phyloP scores from a whole-genome alignment of 2,113 vertebrate species.

The Cyrtonyx montezumae region DNA sequence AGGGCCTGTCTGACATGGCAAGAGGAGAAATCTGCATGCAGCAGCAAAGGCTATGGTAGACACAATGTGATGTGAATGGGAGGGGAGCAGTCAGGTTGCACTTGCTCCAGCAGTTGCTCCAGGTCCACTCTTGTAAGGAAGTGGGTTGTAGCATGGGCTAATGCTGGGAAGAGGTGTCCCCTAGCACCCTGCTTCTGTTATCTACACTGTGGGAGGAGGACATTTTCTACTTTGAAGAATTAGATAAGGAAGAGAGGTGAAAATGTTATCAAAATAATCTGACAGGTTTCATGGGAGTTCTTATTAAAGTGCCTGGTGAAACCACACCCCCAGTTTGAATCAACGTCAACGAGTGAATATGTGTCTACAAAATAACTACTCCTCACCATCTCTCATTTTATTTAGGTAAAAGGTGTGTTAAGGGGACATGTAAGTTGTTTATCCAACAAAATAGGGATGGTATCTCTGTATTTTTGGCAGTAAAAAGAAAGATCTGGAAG shows the following conservation, averaged over 20 bases:
- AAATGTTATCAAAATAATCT: neutral
- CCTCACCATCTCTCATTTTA: neutral
- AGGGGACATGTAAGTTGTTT: neutral
- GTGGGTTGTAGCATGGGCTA: neutral
- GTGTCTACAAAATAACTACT: neutral
- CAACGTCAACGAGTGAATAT: neutral
- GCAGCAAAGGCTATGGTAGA: neutral
- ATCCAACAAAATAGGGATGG: neutral
- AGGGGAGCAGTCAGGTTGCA: neutral
- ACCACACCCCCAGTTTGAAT: neutral
- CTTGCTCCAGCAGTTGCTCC: neutral
- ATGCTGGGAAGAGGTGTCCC: neutral
- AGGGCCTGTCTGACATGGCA: neutral
- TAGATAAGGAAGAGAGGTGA: neutral
- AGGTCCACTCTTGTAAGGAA: neutral
- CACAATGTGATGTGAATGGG: neutral
- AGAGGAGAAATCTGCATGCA: neutral
- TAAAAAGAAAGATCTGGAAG: neutral
- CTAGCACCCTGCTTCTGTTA: neutral
- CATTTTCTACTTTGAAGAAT: neutral
- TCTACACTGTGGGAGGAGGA: neutral
- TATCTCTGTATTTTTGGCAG: neutral
- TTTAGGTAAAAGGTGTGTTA: neutral
- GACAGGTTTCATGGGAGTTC: neutral
- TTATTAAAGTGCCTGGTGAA: neutral